Evolutionary conservation across 1,140 invertebrate species (phyloP).

Genomic region (Antheraea pernyi): DNA sequence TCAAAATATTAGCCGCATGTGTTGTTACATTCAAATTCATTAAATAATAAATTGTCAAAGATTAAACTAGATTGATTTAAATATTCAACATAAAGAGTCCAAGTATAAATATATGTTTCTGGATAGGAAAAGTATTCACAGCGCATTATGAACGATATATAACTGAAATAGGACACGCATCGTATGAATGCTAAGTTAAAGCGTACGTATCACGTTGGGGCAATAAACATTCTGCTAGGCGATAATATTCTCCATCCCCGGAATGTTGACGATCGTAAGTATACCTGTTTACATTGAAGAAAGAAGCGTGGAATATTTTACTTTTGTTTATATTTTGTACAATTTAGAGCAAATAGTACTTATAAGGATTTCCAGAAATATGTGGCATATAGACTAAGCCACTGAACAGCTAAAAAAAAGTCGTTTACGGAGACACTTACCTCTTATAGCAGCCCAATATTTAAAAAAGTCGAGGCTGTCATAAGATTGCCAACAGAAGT

Average conservation of each 20-base stretch:
- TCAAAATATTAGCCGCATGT: no score
- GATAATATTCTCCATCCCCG: neutral
- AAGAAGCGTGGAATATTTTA: neutral
- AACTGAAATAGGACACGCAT: neutral
- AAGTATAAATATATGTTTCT: neutral
- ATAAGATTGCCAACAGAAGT: no score
- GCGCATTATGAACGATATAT: neutral
- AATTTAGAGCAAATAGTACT: neutral
- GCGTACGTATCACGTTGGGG: slow-evolving; percentile 1
- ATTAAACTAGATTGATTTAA: no score
- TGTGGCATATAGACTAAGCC: no score
- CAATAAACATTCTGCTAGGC: slow-evolving; percentile 8
- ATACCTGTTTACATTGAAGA: slow-evolving; percentile 5
- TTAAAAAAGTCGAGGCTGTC: no score
- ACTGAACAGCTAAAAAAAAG: no score
- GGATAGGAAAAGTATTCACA: neutral
- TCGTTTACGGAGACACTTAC: no score
- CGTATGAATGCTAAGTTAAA: slow-evolving; percentile 1
- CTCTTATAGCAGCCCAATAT: no score
- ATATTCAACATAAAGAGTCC: no score
- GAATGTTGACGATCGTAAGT: slow-evolving; percentile 9
- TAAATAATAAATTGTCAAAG: no score
- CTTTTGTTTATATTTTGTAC: neutral
- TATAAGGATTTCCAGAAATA: no score
- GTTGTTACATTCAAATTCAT: no score